Percentiles rank a stretch among this genome's conserved stretches.
Conservation (phyloP, 2,888 invertebrate species). For the Cataglyphis altisquamis region DNA sequence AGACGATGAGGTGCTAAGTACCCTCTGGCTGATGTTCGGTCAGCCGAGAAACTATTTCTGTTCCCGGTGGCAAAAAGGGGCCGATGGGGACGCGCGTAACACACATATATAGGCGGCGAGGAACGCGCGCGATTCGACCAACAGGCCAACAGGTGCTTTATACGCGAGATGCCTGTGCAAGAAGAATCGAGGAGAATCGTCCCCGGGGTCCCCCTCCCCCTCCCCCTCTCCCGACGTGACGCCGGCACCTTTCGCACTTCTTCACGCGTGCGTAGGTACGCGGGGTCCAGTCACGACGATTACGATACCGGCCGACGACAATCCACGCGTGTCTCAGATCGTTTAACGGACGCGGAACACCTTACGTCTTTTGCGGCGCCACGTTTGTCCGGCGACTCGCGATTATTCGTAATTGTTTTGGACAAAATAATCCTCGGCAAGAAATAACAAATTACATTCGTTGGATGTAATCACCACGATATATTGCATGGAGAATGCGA, state of each 20-base stretch:
- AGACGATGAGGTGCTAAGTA: slow-evolving; percentile 71
- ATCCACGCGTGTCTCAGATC: slow-evolving; percentile 72
- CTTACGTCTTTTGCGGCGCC: slow-evolving; percentile 67
- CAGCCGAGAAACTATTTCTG: slow-evolving; percentile 78
- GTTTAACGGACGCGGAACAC: slow-evolving; percentile 73
- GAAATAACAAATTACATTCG: slow-evolving; percentile 61
- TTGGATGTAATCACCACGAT: slow-evolving; percentile 23
- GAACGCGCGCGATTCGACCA: slow-evolving; percentile 76
- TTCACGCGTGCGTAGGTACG: slow-evolving; percentile 56
- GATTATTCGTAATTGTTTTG: slow-evolving; percentile 65
- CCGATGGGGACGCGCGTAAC: slow-evolving; percentile 68
- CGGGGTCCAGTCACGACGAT: slow-evolving; percentile 56
- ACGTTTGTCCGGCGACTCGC: slow-evolving; percentile 43
- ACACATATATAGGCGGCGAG: slow-evolving; percentile 64
- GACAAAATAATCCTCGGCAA: slow-evolving; percentile 68
- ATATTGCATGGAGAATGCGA: neutral
- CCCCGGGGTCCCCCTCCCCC: slow-evolving; percentile 58
- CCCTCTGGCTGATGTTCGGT: slow-evolving; percentile 69
- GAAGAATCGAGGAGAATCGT: slow-evolving; percentile 76
- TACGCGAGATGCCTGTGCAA: slow-evolving; percentile 74
- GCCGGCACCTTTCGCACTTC: slow-evolving; percentile 68
- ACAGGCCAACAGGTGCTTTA: slow-evolving; percentile 77
- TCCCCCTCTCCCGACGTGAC: slow-evolving; percentile 58
- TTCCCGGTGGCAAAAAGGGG: slow-evolving; percentile 73
- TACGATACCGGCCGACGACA: slow-evolving; percentile 59